Evolutionary conservation across 1,140 invertebrate species (phyloP).

Genomic region (Glossosoma conforme): DNA sequence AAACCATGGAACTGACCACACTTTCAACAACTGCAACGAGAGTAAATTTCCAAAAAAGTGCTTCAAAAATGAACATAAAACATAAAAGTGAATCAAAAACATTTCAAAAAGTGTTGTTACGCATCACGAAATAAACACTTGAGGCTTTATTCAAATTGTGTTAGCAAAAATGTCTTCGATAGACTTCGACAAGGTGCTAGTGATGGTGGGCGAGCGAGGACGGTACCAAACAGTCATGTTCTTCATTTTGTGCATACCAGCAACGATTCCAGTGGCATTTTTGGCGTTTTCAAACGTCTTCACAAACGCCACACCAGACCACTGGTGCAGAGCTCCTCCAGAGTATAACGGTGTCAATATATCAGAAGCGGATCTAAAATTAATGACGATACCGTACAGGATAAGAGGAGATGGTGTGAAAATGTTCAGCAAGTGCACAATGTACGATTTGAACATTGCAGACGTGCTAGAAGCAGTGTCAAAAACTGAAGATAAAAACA

Average conservation of each 20-base stretch:
- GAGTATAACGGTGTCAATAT: conserved; percentile 51
- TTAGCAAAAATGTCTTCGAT: conserved; percentile 35
- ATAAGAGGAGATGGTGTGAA: conserved; percentile 44
- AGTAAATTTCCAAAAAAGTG: no score
- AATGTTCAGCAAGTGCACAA: conserved; percentile 56
- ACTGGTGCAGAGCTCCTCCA: conserved; percentile 60
- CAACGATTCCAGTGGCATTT: conserved; percentile 63
- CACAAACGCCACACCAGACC: conserved; percentile 62
- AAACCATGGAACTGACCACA: no score
- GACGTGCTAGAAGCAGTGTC: conserved; percentile 33
- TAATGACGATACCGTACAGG: conserved; percentile 50
- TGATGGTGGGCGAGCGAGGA: conserved; percentile 62
- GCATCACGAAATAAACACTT: no score
- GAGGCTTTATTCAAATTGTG: no score
- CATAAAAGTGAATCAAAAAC: no score
- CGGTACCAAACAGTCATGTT: conserved; percentile 66
- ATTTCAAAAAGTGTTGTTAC: no score
- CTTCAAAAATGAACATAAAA: no score
- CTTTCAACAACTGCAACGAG: no score
- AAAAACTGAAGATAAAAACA: background rate
- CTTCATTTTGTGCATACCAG: conserved; percentile 62
- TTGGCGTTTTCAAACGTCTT: conserved; percentile 67
- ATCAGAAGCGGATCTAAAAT: conserved; percentile 51
- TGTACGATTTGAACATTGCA: conserved; percentile 65
- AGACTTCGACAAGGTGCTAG: conserved; percentile 63